A percentile compares a stretch with the other conserved stretches of the same genome.
These are phyloP conservation scores for Calephelis virginiensis DNA, from an alignment of 1,140 invertebrate species.

Conservation along the genomic window DNA sequence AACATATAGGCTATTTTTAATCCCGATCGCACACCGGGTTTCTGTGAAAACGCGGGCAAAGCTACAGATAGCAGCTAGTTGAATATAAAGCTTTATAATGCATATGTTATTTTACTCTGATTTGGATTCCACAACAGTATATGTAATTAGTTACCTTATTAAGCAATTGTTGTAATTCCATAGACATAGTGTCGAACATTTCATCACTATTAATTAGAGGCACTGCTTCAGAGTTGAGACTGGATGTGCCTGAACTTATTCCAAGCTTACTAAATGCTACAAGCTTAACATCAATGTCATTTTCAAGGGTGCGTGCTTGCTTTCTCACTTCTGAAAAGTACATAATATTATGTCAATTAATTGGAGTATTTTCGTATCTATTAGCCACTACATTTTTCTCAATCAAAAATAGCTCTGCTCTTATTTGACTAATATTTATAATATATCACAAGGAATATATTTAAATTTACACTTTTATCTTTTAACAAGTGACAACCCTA, in stretches of 20 bases:
- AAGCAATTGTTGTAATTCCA: slow-evolving; percentile 94
- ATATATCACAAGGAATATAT: too few species aligned
- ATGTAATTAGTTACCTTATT: slow-evolving; percentile 82
- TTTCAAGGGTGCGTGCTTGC: slow-evolving; percentile 95
- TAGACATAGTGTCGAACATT: slow-evolving; percentile 94
- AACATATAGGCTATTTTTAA: too few species aligned
- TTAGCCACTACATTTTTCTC: neutral
- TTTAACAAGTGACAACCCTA: too few species aligned
- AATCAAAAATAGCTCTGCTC: neutral
- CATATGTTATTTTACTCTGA: too few species aligned
- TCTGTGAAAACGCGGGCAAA: too few species aligned
- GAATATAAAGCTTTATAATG: too few species aligned
- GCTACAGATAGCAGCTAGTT: too few species aligned
- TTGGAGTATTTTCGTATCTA: too few species aligned
- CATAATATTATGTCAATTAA: slow-evolving; percentile 18
- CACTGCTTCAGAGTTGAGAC: slow-evolving; percentile 82
- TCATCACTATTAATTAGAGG: slow-evolving; percentile 92
- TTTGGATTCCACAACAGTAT: neutral
- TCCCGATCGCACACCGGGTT: too few species aligned
- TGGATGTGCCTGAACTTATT: slow-evolving; percentile 81
- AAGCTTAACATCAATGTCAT: slow-evolving; percentile 97
- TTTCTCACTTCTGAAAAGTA: slow-evolving; percentile 90
- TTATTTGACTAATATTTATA: too few species aligned
- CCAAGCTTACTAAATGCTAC: slow-evolving; percentile 97
- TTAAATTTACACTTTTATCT: too few species aligned